Base-by-base conservation (phyloP, 2,888 invertebrate species). In the Ochropleura plecta region DNA sequence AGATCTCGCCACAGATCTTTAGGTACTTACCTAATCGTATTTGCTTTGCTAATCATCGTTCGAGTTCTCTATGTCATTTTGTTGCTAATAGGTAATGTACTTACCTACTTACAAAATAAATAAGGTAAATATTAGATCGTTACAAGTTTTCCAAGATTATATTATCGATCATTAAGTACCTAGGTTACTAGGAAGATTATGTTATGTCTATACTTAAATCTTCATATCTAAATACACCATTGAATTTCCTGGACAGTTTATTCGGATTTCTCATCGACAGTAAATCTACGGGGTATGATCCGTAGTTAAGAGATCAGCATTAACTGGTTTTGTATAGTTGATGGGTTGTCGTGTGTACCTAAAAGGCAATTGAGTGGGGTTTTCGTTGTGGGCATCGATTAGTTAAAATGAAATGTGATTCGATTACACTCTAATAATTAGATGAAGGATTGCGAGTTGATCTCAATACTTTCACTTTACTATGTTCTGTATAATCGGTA, bases 1-100 rank as follows among this genome's bases (percentile, higher is more conserved):
- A 70, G 68, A 82, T 69, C 48, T 62, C 20, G 60, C 49, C 30
- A 40, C 7, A 40, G 60, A 51, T 65, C 30, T 16, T 57, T 57
- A n/a, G 20, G 64, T 71, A 30, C 30, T 3, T 30, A 57, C 30
- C 30, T 30, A 57, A 78, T 48, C 30, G 49, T 60, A 51, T 76
- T 79, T 63, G 1, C 10, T 63, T 67, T 10, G 30, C 46, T 62
- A 40, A 60, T 53, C 12, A 65, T 53, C 12, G 53, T 20, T 18
- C 12, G 53, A 72, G 48, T 72, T 60, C n/a, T 30, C n/a, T 30
- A 48, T 40, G 20, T 18, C 12, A 78, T 49, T 62, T 62, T 44
- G n/a, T 20, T 70, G 40, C 18, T 46, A 67, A 67, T 42, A 40
- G 44, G 76, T 20, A 44, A 46, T 59, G 7, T 49, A 40, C 16